Base-by-base conservation (phyloP, 2,113 vertebrate species). In the Nannobrachium achirus region DNA sequence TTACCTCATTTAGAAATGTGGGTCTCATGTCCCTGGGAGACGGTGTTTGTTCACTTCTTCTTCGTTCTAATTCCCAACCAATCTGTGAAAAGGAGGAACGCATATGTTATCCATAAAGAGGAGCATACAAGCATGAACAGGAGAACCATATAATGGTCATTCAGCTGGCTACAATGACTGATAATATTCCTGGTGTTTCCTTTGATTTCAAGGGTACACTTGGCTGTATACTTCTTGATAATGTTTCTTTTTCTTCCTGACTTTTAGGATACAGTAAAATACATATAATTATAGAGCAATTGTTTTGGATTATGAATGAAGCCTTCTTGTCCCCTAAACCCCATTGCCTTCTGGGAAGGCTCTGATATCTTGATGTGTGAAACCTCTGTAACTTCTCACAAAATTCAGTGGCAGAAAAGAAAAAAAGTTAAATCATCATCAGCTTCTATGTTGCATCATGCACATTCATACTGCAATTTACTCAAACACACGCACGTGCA, bases 321-420 rank as follows among this genome's bases (percentile, higher is more conserved):
- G 52, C 50, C 10, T 75, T 72, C 65, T 73, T 87, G 69, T 66
- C 62, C 80, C 71, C 63, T 65, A 65, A 81, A 82, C 74, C 76
- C n/a, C 71, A 84, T 78, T 88, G 86, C 89, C 92, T 89, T 91
- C 89, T 86, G 89, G 44, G 90, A 91, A 89, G 83, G 88, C 79
- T 67, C 1, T 46, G 65, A 64, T 73, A 76, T 61, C 83, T 13
- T 52, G 51, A 69, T 3, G 10, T 88, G 75, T 87, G 81, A 86
- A 83, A 85, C 76, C 69, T 71, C 63, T 87, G 89, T 88, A 86
- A 72, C 7, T 16, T 55, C 76, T 83, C 68, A 77, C 69, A 74
- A 70, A 61, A 59, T 15, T 75, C 79, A 55, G 82, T 83, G 79
- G 86, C 89, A 89, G 84, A 82, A 70, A 45, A 45, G 13, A 10